Conservation (phyloP, 2,113 vertebrate species). For the Perccottus glenii region DNA sequence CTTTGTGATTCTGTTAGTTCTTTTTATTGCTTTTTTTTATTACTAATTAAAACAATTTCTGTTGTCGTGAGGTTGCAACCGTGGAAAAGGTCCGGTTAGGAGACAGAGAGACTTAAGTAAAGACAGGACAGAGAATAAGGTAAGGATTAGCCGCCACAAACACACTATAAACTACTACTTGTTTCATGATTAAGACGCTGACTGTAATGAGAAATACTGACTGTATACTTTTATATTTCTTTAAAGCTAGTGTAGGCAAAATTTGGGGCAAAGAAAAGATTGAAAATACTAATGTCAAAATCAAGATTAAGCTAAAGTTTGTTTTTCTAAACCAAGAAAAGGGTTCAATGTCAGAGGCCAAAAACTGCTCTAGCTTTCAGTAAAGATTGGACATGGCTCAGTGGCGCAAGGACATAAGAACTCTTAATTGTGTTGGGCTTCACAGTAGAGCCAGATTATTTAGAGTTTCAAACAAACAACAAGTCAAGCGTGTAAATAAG, state of each 20-base stretch:
- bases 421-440: neutral
- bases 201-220: neutral
- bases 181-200: neutral
- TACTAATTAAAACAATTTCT: slow-evolving; percentile 39
- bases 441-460: neutral
- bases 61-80: slow-evolving; percentile 32
- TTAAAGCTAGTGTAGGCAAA: too few species aligned
- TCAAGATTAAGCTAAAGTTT: too few species aligned
- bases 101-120: slow-evolving; percentile 8
- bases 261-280: too few species aligned
- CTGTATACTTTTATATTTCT: neutral
- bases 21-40: slow-evolving; percentile 24
- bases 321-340: too few species aligned
- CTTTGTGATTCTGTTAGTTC: slow-evolving; percentile 27
- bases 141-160: slow-evolving; percentile 3
- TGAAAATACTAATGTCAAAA: too few species aligned
- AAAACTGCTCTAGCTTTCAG: too few species aligned
- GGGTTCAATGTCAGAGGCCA: too few species aligned
- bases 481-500: neutral
- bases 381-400: neutral
- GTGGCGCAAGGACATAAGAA: neutral
- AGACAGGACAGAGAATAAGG: slow-evolving; percentile 4
- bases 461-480: neutral
- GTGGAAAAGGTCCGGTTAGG: slow-evolving; percentile 19
- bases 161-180: neutral